Evolutionary conservation across 2,888 invertebrate genomes (phyloP), one percentile per base, ranked within the genome.

Genomic region (Drosophila sordidula): DNA sequence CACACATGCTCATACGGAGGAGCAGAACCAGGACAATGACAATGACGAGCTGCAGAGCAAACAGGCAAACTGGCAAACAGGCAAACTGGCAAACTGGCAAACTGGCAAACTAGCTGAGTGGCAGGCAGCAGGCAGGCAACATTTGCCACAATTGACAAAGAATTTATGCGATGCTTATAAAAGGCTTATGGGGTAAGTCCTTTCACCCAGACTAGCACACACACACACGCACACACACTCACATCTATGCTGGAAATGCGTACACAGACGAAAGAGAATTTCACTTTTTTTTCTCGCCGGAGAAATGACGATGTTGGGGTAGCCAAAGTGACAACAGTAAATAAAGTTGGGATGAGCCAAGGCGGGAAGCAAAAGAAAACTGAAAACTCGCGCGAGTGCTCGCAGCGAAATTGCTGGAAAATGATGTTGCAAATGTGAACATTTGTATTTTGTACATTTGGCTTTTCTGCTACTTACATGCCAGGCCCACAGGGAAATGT

Each of bases 141-240:
- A 83, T 78, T 80, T 84, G 73, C 81, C 78, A 85, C 80, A 85
- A 82, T 87, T 87, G 85, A 80, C 85, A 85, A 83, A 79, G 85
- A 87, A 85, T 87, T 87, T 80, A 85, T 86, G 80, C 78, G 76
- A 78, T 73, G 80, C 74, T 86, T 83, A 86, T 84, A 79, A 80
- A 84, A 77, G 87, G 79, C 78, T 86, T 84, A 79, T 57, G 56
- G 72, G 76, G 78, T 80, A 83, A 78, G 72, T 71, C 77, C 76
- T 67, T 59, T 84, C 71, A 67, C 70, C 74, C 80, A 73, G 52
- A 44, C 70, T 45, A 12, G 36, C 34, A 57, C 14, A 57, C 59
- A 72, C 26, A 45, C 54, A 50, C n/a, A 52, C 57, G 18, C 18
- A 50, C 41, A 56, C 49, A 55, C 41, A 18, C 44, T 56, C 55